A percentile compares a stretch with the other conserved stretches of the same genome.
These are phyloP conservation scores for Sternotherus odoratus DNA, from an alignment of 2,797 vertebrate species.

Conservation along the genomic window DNA sequence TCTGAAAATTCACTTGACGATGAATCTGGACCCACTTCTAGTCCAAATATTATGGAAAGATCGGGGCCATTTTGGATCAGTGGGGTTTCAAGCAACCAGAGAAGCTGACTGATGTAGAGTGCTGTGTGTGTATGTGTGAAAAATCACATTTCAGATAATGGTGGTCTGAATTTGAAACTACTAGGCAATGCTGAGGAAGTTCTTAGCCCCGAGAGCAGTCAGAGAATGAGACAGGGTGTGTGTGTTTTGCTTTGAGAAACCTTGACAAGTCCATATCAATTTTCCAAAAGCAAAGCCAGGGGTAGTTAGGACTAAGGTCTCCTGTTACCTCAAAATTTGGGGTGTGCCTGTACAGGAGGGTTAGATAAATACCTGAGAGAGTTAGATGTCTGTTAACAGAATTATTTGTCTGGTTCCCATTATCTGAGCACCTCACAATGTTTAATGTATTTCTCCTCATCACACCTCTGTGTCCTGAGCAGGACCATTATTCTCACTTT, in stretches of 20 bases:
- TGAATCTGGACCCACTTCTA: background rate
- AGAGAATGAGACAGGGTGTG: background rate
- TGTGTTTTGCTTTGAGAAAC: background rate
- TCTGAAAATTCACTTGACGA: background rate
- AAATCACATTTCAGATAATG: background rate
- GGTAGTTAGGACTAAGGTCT: accelerated
- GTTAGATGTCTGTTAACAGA: too few species aligned
- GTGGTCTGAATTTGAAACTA: background rate
- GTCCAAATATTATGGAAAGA: background rate
- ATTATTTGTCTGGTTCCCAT: background rate
- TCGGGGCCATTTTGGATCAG: background rate
- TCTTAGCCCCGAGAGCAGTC: background rate
- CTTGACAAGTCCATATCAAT: accelerated
- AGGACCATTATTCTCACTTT: background rate
- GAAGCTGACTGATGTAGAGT: accelerated
- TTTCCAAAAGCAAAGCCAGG: background rate
- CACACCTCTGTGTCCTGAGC: background rate
- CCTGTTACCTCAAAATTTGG: background rate
- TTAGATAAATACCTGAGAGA: too few species aligned
- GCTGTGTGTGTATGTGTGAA: accelerated
- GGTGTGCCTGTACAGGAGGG: background rate
- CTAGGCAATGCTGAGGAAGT: background rate
- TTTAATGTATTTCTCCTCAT: background rate
- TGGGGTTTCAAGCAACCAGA: background rate
- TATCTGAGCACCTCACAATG: accelerated